Percentiles rank a stretch among this genome's conserved stretches.
phyloP scores from a whole-genome alignment of 1,140 invertebrate species.

The Oryctes rhinoceros region DNA sequence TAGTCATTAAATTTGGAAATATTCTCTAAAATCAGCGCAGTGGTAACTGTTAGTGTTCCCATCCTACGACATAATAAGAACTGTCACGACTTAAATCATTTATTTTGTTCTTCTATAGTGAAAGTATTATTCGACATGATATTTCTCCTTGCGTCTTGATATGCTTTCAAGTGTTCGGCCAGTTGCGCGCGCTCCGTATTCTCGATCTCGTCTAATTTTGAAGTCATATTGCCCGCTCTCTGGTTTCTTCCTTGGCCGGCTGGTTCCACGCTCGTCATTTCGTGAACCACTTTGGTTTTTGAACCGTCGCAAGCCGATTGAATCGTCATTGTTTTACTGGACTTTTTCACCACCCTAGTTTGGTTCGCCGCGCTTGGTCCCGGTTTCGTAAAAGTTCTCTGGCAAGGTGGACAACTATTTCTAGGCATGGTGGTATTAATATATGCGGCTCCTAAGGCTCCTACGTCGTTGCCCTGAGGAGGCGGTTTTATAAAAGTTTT shows the following conservation, averaged over 20 bases:
- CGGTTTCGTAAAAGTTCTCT: background rate
- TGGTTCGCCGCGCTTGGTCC: background rate
- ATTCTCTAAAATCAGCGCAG: no score
- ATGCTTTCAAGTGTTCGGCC: background rate
- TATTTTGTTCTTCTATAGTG: background rate
- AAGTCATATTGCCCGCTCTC: background rate
- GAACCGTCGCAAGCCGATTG: background rate
- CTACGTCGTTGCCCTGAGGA: background rate
- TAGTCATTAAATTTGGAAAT: no score
- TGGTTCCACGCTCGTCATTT: constrained; percentile 4
- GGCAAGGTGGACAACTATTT: background rate
- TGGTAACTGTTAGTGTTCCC: no score
- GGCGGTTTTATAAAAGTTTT: background rate
- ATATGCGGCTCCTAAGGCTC: constrained; percentile 16
- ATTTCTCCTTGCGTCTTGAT: constrained; percentile 30
- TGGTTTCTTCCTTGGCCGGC: background rate
- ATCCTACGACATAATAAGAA: background rate
- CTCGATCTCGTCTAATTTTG: background rate
- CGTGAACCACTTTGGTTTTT: background rate
- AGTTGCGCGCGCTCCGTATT: constrained; percentile 9
- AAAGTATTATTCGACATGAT: constrained; percentile 7
- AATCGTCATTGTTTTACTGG: constrained; percentile 15
- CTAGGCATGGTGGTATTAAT: background rate
- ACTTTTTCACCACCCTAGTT: background rate
- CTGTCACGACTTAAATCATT: background rate